Percentiles rank a stretch among this genome's conserved stretches.
phyloP scores from a whole-genome alignment of 2,797 vertebrate genomes.

The Premnoplex brunnescens region DNA sequence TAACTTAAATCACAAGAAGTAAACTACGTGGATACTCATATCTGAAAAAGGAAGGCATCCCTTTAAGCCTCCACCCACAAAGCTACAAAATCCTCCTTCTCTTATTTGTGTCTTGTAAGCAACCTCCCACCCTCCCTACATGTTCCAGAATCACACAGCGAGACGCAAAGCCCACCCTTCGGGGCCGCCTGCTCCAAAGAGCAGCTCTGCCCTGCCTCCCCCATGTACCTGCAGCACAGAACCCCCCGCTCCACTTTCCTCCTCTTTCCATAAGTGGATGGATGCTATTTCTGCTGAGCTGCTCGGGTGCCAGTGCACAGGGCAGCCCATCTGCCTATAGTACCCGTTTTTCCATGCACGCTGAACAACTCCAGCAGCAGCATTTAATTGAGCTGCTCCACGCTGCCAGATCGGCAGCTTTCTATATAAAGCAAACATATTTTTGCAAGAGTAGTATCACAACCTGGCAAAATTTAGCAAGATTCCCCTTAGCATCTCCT shows the following conservation, averaged over 20 bases:
- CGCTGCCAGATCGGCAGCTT: neutral
- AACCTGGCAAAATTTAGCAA: neutral
- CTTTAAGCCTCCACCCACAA: conserved; percentile 40
- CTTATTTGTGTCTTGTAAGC: conserved; percentile 16
- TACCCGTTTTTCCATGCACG: conserved; percentile 20
- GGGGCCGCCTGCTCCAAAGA: neutral
- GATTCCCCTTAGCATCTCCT: neutral
- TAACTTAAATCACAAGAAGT: neutral
- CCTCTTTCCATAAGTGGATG: conserved; percentile 22
- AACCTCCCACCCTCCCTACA: conserved; percentile 31
- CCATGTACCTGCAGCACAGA: neutral
- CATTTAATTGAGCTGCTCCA: conserved; percentile 43
- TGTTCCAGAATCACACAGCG: neutral
- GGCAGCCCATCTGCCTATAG: conserved; percentile 47
- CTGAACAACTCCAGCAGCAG: conserved; percentile 25
- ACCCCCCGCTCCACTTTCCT: neutral
- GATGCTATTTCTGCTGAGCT: conserved; percentile 49
- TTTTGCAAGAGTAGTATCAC: conserved; percentile 9
- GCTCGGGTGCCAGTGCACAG: conserved; percentile 30
- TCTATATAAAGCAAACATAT: conserved; percentile 26
- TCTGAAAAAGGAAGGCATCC: conserved; percentile 26
- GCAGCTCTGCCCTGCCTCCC: neutral
- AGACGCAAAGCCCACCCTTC: neutral
- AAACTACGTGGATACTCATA: neutral
- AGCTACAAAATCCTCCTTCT: conserved; percentile 30